Percentiles rank a stretch among this genome's conserved stretches.
Evolutionary conservation across 1,140 invertebrate genomes (phyloP).

Genomic region (Paramacrobiotus metropolitanus): DNA sequence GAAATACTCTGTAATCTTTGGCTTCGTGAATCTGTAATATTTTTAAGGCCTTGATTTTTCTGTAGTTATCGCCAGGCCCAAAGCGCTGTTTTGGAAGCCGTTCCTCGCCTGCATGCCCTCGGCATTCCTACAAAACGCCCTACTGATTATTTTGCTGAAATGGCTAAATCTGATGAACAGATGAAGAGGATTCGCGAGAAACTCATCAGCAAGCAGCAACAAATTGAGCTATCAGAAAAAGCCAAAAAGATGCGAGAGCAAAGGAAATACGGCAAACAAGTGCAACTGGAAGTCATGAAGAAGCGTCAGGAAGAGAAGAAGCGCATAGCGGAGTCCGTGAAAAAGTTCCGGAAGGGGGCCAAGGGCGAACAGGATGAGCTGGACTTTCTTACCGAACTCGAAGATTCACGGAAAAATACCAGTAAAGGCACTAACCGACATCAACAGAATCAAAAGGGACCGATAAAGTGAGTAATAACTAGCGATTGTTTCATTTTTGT

Average conservation of each 20-base stretch:
- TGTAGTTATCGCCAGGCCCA: slow-evolving; percentile 63
- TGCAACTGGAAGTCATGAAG: slow-evolving; percentile 45
- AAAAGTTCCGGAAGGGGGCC: slow-evolving; percentile 17
- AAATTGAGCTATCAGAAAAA: slow-evolving; percentile 60
- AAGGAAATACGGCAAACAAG: slow-evolving; percentile 71
- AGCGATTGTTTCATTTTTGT: background rate
- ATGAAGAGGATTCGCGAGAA: slow-evolving; percentile 83
- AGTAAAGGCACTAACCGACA: slow-evolving; percentile 16
- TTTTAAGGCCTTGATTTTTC: slow-evolving; percentile 5
- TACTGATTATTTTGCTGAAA: slow-evolving; percentile 93
- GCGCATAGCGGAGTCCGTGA: slow-evolving; percentile 31
- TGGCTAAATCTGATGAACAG: slow-evolving; percentile 88
- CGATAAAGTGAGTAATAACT: slow-evolving; percentile 6
- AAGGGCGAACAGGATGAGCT: slow-evolving; percentile 20
- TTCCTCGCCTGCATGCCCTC: slow-evolving; percentile 44
- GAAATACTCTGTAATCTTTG: background rate
- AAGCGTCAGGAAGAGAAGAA: slow-evolving; percentile 53
- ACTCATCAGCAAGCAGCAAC: slow-evolving; percentile 54
- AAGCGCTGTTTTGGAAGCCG: slow-evolving; percentile 47
- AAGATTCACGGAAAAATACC: slow-evolving; percentile 13
- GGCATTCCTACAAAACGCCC: slow-evolving; percentile 56
- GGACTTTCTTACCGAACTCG: slow-evolving; percentile 18
- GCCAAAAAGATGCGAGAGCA: slow-evolving; percentile 64
- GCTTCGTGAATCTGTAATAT: background rate
- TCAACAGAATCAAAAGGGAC: slow-evolving; percentile 21